phyloP scores from a whole-genome alignment of 2,113 vertebrate genomes.

The rat (Rattus norvegicus) region DNA sequence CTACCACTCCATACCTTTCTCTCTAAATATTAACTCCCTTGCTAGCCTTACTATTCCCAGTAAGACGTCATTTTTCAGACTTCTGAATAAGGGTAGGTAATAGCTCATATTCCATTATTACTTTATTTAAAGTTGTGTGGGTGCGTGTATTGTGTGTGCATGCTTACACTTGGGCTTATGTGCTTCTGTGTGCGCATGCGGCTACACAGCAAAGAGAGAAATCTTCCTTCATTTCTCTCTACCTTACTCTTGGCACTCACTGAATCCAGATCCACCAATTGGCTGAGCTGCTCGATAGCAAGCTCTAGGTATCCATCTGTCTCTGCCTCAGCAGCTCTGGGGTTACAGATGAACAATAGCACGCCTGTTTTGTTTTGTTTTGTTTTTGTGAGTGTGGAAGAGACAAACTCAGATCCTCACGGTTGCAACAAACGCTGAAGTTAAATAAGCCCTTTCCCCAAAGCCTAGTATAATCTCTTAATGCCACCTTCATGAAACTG shows the following conservation, averaged over 20 bases:
- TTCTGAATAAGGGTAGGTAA: conserved; percentile 23
- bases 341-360: background rate
- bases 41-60: background rate
- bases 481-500: conserved; percentile 9
- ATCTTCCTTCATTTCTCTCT: background rate
- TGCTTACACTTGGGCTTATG: background rate
- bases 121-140: background rate
- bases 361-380: background rate
- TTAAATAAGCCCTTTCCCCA: background rate
- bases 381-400: background rate
- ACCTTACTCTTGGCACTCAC: background rate
- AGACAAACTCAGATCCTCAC: background rate
- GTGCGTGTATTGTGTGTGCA: background rate
- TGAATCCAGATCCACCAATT: background rate
- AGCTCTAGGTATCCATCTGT: background rate
- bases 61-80: conserved; percentile 4
- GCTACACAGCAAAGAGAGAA: background rate
- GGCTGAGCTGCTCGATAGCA: background rate
- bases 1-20: background rate
- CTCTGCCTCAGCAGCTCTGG: background rate
- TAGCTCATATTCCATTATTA: background rate
- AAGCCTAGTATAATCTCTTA: conserved; percentile 17
- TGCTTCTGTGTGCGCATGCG: background rate
- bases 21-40: background rate
- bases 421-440: background rate